phyloP scores from a whole-genome alignment of 2,797 vertebrate genomes.

The Rhynchonycteris naso region DNA sequence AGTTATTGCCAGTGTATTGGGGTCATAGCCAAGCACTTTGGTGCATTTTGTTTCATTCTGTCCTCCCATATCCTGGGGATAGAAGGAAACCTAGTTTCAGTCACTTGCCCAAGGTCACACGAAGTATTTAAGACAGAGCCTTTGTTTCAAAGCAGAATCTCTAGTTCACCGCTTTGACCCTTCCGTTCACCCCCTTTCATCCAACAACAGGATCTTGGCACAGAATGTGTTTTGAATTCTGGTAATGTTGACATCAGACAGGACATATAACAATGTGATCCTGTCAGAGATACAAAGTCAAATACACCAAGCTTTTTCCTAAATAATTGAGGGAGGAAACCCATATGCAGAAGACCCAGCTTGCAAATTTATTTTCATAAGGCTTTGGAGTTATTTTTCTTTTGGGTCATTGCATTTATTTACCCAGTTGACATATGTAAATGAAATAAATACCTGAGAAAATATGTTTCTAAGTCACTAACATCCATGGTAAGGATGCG shows the following conservation, averaged over 20 bases:
- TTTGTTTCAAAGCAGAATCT: not conserved
- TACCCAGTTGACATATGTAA: slow-evolving; percentile 10
- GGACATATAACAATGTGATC: not conserved
- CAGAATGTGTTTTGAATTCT: slow-evolving; percentile 27
- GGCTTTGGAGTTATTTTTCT: not conserved
- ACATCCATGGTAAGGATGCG: not conserved
- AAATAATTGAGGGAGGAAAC: slow-evolving; percentile 29
- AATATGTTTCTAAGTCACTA: not conserved
- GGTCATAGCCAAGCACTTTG: not conserved
- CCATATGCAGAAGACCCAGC: slow-evolving; percentile 6
- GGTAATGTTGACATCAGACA: not conserved
- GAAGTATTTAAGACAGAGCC: not conserved
- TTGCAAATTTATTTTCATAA: slow-evolving; percentile 21
- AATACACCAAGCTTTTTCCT: not conserved
- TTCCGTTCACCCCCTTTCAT: not conserved
- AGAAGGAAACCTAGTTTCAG: not conserved
- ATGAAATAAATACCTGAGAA: slow-evolving; percentile 9
- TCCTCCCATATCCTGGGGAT: not conserved
- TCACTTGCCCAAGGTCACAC: not conserved
- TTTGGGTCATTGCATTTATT: slow-evolving; percentile 4
- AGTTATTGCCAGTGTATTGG: not conserved
- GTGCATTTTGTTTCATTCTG: not conserved
- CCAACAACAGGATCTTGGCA: not conserved
- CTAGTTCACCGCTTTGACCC: not conserved
- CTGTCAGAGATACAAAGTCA: slow-evolving; percentile 3